Percentiles rank a stretch among this genome's conserved stretches.
These are phyloP conservation scores for Amphimallon solstitiale DNA, from an alignment of 2,888 invertebrate species.

Conservation along the genomic window DNA sequence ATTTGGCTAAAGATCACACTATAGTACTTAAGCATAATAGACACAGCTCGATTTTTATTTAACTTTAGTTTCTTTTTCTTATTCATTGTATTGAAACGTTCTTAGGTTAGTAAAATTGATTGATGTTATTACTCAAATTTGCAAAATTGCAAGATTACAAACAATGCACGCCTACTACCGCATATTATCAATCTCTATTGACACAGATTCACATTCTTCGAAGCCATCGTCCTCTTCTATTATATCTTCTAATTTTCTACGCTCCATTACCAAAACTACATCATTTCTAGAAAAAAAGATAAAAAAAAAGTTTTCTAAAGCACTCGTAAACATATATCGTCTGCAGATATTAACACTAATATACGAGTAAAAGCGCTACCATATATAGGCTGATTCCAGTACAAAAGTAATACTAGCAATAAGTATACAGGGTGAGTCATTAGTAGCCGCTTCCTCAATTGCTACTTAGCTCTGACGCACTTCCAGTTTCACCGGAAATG, in stretches of 20 bases:
- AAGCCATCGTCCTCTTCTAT: constrained; percentile 60
- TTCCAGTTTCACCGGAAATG: too few species aligned
- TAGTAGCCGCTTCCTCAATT: too few species aligned
- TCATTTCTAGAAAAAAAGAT: constrained; percentile 58
- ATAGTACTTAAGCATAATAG: constrained; percentile 36
- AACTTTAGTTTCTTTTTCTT: constrained; percentile 10
- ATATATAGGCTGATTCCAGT: too few species aligned
- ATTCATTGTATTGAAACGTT: constrained; percentile 22
- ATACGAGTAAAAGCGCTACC: not conserved
- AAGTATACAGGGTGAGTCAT: too few species aligned
- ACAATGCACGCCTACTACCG: constrained; percentile 31
- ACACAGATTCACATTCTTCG: constrained; percentile 51
- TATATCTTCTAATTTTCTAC: constrained; percentile 59
- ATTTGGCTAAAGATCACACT: constrained; percentile 38
- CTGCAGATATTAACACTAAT: not conserved
- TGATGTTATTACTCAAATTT: constrained; percentile 6
- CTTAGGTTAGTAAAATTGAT: constrained; percentile 17
- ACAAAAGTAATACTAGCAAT: too few species aligned
- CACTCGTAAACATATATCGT: not conserved
- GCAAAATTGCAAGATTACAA: not conserved
- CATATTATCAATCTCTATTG: constrained; percentile 29
- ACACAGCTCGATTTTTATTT: constrained; percentile 35
- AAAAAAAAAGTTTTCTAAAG: constrained; percentile 27
- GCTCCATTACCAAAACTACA: constrained; percentile 58
- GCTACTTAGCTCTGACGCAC: too few species aligned